A percentile compares a stretch with the other conserved stretches of the same genome.
Conservation (phyloP, 2,888 invertebrate species). For the Hyposoter dolosus region DNA sequence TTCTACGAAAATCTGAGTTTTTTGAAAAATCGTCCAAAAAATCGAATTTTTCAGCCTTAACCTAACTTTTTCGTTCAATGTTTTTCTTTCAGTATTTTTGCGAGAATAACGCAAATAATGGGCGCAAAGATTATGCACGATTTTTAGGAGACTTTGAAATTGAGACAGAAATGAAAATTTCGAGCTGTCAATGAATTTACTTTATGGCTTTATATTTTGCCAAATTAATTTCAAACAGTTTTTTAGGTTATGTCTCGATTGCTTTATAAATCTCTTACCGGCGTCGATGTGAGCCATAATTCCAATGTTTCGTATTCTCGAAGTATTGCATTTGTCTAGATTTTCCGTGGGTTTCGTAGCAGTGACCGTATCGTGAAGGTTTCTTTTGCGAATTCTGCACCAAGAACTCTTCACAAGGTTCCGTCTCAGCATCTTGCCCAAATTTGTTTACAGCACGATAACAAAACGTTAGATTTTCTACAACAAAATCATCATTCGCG, state of each 20-base stretch:
- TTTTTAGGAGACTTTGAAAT: background rate
- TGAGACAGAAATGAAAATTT: background rate
- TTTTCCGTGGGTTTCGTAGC: slow-evolving; percentile 58
- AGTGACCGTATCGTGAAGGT: slow-evolving; percentile 60
- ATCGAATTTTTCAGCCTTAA: background rate
- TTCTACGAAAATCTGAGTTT: too few relatives aligned
- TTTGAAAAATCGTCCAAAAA: background rate
- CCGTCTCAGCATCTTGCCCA: slow-evolving; percentile 73
- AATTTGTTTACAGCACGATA: background rate
- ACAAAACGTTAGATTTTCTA: background rate
- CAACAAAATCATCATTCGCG: too few relatives aligned
- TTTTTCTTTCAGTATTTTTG: background rate
- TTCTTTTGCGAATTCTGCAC: slow-evolving; percentile 73
- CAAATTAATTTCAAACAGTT: background rate
- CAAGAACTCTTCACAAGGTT: slow-evolving; percentile 73
- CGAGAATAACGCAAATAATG: background rate
- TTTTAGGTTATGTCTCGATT: slow-evolving; percentile 28
- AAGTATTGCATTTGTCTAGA: slow-evolving; percentile 79
- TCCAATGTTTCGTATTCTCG: slow-evolving; percentile 93
- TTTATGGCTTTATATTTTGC: background rate
- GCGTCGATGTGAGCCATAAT: slow-evolving; percentile 98
- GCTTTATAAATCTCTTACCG: slow-evolving; percentile 86
- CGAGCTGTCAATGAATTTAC: background rate
- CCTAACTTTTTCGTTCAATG: background rate
- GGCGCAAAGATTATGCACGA: background rate